Base-by-base conservation (phyloP, 2,797 vertebrate genomes). In the Scleropages formosus region DNA sequence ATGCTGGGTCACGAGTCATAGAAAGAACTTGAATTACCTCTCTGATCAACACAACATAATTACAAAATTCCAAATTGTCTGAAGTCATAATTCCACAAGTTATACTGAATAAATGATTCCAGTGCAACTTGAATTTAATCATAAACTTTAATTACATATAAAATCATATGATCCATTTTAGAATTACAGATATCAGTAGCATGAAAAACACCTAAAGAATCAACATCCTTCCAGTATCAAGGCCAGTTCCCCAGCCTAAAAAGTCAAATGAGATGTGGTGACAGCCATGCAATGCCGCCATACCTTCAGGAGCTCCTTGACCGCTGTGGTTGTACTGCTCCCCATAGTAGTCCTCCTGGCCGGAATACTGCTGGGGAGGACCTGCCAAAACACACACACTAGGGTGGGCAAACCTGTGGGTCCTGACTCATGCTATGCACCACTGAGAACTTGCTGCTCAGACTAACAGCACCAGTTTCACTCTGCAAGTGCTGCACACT, bases 301-400 rank as follows among this genome's bases (percentile, higher is more conserved):
- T 95, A 97, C 96, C 96, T 95, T 99, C 98, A 92, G 96, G 95
- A 88, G 96, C 93, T 90, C 94, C 96, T 94, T 98, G 98, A 92
- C 92, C 96, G 93, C 95, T 96, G 90, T 99, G 98, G 94, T 95
- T 98, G 94, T 98, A 99, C 89, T 99, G 98, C 88, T 99, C 98
- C 87, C 96, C 95, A 91, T 98, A 99, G 94, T 99, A 99, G 92
- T 99, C 98, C 93, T 99, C 98, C 93, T 98, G 98, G 92, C 96
- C 97, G 89, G 97, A 95, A 90, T 98, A 99, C 93, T 99, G 98
- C 94, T 99, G 98, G 85, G 96, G 96, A 89, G 97, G 96, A 91
- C 97, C 98, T 99, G 94, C 91, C 24, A 53, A 1, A 24, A 26
- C 24, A 22, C 9, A 49, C n/a, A 20, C 24, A 47, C 56, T 4